A percentile compares a stretch with the other conserved stretches of the same genome.
Evolutionary conservation across 1,140 invertebrate genomes (phyloP).

Genomic region (Hermatobates lingyangjiaoensis): DNA sequence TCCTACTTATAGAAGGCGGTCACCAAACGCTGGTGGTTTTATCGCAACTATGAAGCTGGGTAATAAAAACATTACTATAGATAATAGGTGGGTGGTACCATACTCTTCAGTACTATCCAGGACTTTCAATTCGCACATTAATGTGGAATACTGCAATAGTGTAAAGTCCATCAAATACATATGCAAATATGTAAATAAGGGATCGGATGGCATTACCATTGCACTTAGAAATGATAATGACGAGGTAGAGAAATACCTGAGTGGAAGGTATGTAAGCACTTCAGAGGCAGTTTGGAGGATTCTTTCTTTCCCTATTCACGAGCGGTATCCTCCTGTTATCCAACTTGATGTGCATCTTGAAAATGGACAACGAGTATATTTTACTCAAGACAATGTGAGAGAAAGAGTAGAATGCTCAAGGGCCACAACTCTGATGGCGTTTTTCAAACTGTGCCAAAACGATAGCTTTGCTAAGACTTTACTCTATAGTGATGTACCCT

Average conservation of each 20-base stretch:
- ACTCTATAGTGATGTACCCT: not conserved
- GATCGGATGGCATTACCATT: slow-evolving; percentile 14
- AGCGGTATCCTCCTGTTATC: slow-evolving; percentile 21
- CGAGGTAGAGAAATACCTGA: slow-evolving; percentile 22
- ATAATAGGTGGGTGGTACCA: slow-evolving; percentile 25
- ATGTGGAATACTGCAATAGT: slow-evolving; percentile 24
- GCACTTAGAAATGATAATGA: slow-evolving; percentile 15
- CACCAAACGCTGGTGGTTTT: slow-evolving; percentile 10
- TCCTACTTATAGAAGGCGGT: slow-evolving; percentile 21
- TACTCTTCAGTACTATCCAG: slow-evolving; percentile 21
- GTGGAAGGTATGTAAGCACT: slow-evolving; percentile 21
- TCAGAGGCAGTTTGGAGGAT: slow-evolving; percentile 25
- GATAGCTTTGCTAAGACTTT: not conserved
- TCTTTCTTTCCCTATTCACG: slow-evolving; percentile 22
- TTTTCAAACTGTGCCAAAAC: slow-evolving; percentile 3
- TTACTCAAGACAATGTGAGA: slow-evolving; percentile 10
- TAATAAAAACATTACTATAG: slow-evolving; percentile 15
- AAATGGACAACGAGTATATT: slow-evolving; percentile 19
- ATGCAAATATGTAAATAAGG: slow-evolving; percentile 26
- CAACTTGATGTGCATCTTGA: slow-evolving; percentile 23
- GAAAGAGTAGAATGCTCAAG: slow-evolving; percentile 3
- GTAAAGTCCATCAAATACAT: slow-evolving; percentile 25
- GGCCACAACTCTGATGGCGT: slow-evolving; percentile 7
- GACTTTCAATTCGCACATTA: slow-evolving; percentile 22
- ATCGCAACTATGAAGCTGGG: slow-evolving; percentile 1